Percentiles rank a stretch among this genome's conserved stretches.
These are phyloP conservation scores for Shinisaurus crocodilurus DNA, from an alignment of 2,113 vertebrate species.

Conservation along the genomic window DNA sequence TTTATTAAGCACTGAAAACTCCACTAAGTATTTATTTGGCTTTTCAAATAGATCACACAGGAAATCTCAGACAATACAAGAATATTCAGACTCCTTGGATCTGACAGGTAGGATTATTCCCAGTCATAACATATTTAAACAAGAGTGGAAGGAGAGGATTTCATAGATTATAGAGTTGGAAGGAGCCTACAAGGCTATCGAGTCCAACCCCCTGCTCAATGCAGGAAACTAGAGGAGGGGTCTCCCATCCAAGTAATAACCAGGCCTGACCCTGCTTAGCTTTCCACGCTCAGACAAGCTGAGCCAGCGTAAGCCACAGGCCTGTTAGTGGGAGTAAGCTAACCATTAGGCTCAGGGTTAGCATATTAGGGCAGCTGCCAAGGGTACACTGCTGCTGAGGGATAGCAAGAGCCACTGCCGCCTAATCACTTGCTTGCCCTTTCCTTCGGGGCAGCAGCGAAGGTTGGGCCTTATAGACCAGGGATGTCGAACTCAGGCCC, in stretches of 20 bases:
- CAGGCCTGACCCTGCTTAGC: too few relatives aligned
- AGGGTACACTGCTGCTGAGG: background rate
- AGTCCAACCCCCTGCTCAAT: too few relatives aligned
- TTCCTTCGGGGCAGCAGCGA: background rate
- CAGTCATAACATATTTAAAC: conserved; percentile 9
- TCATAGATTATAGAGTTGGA: too few relatives aligned
- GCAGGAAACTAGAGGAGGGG: too few relatives aligned
- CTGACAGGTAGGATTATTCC: conserved; percentile 89
- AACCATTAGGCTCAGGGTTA: background rate
- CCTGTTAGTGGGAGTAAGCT: background rate
- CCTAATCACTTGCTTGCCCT: background rate
- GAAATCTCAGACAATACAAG: conserved; percentile 98
- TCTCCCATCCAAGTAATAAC: too few relatives aligned
- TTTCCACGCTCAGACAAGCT: too few relatives aligned
- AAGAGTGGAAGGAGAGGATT: background rate
- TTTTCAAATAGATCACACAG: conserved; percentile 89
- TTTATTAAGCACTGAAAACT: background rate
- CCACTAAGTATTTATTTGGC: background rate
- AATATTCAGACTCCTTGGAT: conserved; percentile 97
- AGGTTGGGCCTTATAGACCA: background rate
- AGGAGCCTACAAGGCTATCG: too few relatives aligned
- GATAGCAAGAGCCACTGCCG: background rate
- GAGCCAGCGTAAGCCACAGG: too few relatives aligned
- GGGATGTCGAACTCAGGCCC: too few relatives aligned
- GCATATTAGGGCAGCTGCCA: background rate